Evolutionary conservation across 2,113 vertebrate genomes (phyloP), one percentile per base, ranked within the genome.

Genomic region (Phylloscopus trochiloides): DNA sequence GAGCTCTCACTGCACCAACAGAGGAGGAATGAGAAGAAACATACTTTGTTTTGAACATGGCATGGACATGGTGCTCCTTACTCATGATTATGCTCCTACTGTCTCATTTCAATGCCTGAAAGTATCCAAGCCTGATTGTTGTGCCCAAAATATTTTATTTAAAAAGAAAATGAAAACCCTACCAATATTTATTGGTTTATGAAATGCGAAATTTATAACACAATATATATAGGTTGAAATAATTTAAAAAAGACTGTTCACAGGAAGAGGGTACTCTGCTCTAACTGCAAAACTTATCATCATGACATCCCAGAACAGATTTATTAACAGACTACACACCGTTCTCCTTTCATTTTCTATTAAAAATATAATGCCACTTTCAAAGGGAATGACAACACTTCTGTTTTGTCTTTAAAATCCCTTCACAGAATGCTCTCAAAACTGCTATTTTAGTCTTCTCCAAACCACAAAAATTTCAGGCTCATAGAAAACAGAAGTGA

Each of bases 1-100:
- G 91, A 93, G 84, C 87, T 92, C 77, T 94, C 91, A 95, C 79
- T 83, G 91, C 86, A 92, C 14, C 22, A 43, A 43, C 38, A 86
- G 38, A 61, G 10, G 17, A 67, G 7, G 14, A 86, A 42, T 8
- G 15, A 67, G 21, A 47, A 7, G 25, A 71, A 90, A 65, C 2
- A 36, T 12, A 31, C 4, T 65, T 66, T 54, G 8, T 29, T 88
- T 55, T 2, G 1, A 82, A 52, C 12, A 12, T 22, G 50, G 24
- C 70, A 80, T 24, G 20, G 47, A 67, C 24, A n/a, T 52, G 17
- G 28, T 24, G 17, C n/a, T 63, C 7, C 36, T 59, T 58, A 81
- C 29, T 55, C 26, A 36, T 22, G 22, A 26, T 12, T 12, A 45
- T 10, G 20, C 12, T 87, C 38, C 19, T 54, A 63, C 38, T 58